These are phyloP conservation scores for Typhlomys cinereus DNA, from an alignment of 2,113 vertebrate species.

Conservation along the genomic window DNA sequence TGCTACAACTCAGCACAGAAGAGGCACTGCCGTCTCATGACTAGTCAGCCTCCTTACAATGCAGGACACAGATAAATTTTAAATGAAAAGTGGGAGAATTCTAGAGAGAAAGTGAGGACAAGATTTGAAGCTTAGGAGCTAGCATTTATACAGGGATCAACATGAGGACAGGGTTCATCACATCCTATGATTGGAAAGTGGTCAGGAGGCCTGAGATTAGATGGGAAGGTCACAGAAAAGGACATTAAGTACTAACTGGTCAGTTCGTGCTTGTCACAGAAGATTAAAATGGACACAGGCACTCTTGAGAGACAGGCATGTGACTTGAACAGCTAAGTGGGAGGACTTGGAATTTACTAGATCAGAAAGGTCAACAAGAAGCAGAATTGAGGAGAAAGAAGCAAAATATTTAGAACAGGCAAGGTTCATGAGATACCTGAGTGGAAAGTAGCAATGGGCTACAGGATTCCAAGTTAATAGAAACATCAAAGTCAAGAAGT, in stretches of 20 bases:
- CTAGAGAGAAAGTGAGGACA: slow-evolving; percentile 1
- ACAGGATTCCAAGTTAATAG: neutral
- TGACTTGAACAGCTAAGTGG: neutral
- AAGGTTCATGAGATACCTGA: neutral
- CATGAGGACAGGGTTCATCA: neutral
- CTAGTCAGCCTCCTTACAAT: neutral
- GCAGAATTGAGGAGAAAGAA: neutral
- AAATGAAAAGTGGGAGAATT: slow-evolving; percentile 24
- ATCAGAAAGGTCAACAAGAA: neutral
- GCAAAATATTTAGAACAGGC: neutral
- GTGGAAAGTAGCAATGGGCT: neutral
- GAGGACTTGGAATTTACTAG: neutral
- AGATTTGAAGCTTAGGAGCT: neutral
- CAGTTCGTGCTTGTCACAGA: neutral
- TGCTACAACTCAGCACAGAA: neutral
- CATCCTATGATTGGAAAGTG: neutral
- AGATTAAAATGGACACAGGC: neutral
- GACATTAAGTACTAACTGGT: neutral
- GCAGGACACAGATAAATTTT: neutral
- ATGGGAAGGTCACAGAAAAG: neutral
- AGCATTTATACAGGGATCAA: neutral
- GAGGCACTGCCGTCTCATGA: neutral
- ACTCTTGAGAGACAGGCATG: neutral
- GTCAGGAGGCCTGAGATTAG: too few relatives aligned
- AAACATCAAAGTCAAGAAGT: neutral